Conservation (phyloP, 2,888 invertebrate species). For the Diaprepes abbreviatus region DNA sequence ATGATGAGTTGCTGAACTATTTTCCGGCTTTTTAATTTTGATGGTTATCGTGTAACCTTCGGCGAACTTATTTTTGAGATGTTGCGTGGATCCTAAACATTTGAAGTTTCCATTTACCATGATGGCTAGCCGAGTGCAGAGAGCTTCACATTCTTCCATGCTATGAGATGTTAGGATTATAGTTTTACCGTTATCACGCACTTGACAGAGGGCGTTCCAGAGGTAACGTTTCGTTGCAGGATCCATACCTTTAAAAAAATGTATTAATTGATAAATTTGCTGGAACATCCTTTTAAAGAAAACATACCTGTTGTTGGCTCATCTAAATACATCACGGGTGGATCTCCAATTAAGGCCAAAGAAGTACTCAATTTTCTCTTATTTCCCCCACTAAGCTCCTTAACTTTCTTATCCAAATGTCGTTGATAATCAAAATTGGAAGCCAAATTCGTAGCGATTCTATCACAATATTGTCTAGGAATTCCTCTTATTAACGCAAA, state of each 20-base stretch:
- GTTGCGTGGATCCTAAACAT: constrained; percentile 85
- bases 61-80: constrained; percentile 84
- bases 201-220: constrained; percentile 81
- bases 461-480: constrained; percentile 27
- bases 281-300: too few relatives aligned
- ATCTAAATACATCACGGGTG: constrained; percentile 70
- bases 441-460: constrained; percentile 63
- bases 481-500: constrained; percentile 70
- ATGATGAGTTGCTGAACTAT: constrained; percentile 43
- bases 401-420: constrained; percentile 68
- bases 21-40: constrained; percentile 63
- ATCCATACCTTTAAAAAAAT: constrained; percentile 88
- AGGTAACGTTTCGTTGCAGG: constrained; percentile 84
- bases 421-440: constrained; percentile 66
- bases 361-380: constrained; percentile 72
- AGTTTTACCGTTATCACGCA: constrained; percentile 79
- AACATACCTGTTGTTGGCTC: constrained; percentile 73
- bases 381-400: constrained; percentile 70
- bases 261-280: too few relatives aligned
- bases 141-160: constrained; percentile 90
- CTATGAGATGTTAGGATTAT: constrained; percentile 88
- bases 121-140: constrained; percentile 84
- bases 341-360: constrained; percentile 71
- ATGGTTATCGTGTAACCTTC: constrained; percentile 70
- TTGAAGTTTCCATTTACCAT: constrained; percentile 89